Base-by-base conservation (phyloP, 2,797 vertebrate genomes). In the Salarias fasciatus region DNA sequence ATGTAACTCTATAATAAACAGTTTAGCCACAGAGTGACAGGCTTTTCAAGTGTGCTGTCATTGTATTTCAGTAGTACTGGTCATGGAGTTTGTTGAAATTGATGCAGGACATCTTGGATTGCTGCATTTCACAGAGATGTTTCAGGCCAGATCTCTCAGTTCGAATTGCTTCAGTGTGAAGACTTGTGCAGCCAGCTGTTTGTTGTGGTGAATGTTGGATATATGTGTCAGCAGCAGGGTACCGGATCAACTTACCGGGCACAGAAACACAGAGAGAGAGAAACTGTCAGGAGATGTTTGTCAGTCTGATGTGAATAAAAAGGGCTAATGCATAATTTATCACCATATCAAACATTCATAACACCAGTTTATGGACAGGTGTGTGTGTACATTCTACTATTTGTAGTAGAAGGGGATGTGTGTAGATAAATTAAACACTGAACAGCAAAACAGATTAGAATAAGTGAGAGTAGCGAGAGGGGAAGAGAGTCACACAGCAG, bases 181-280 rank as follows among this genome's bases (percentile, higher is more conserved):
- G 43, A 14, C 54, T 30, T 66, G 58, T 40, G n/a, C 49, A 24
- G 63, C 42, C 44, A 18, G 50, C 43, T 69, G 43, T 59, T 46
- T 67, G 35, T 10, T 24, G 45, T 18, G 7, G 29, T 8, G 41
- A 58, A 58, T 42, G 29, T 35, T 53, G 47, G 48, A 48, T 40
- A 47, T 49, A 50, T 42, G 58, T 31, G 41, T 35, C 60, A 47
- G 48, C 47, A 47, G 65, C 40, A 35, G 57, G 43, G 28, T 15
- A 24, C 63, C 40, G 44, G 18, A 77, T 83, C 72, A 53, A 15
- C 49, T 80, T 76, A 68, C 72, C 45, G 56, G 63, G 45, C 53
- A 46, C 53, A 33, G n/a, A n/a, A n/a, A n/a, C n/a, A 75, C 65
- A 45, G 35, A 71, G 14, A 51, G 46, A 38, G 44, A 53, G 42